Conservation (phyloP, 2,797 vertebrate species). For the Acanthurus lineatus region DNA sequence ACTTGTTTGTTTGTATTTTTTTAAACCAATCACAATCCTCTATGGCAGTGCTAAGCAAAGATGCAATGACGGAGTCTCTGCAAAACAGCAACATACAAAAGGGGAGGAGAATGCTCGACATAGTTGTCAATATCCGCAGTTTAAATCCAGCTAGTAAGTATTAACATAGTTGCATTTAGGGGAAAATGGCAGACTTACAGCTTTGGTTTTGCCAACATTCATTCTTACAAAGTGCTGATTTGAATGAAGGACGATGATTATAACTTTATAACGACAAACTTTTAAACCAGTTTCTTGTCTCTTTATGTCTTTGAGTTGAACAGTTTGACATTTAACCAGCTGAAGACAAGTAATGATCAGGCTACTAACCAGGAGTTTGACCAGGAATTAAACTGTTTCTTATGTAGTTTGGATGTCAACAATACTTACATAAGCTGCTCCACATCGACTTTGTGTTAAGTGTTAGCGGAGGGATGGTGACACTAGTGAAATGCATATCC, state of each 20-base stretch:
- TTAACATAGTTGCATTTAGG: neutral
- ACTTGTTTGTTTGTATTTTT: no score
- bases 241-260: slow-evolving; percentile 5
- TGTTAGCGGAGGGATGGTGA: neutral
- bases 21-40: no score
- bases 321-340: neutral
- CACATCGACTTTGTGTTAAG: neutral
- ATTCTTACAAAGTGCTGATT: slow-evolving; percentile 9
- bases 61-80: no score
- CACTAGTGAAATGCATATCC: neutral
- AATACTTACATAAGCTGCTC: neutral
- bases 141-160: no score
- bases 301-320: neutral
- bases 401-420: neutral
- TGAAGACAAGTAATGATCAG: no score
- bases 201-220: slow-evolving; percentile 2
- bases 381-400: neutral
- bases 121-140: no score
- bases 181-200: neutral
- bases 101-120: no score
- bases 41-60: no score
- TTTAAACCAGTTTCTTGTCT: neutral
- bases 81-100: no score
- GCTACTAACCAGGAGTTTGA: neutral
- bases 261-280: slow-evolving; percentile 3